These are phyloP conservation scores for Bombus confusus DNA, from an alignment of 1,140 invertebrate genomes.

Conservation along the genomic window DNA sequence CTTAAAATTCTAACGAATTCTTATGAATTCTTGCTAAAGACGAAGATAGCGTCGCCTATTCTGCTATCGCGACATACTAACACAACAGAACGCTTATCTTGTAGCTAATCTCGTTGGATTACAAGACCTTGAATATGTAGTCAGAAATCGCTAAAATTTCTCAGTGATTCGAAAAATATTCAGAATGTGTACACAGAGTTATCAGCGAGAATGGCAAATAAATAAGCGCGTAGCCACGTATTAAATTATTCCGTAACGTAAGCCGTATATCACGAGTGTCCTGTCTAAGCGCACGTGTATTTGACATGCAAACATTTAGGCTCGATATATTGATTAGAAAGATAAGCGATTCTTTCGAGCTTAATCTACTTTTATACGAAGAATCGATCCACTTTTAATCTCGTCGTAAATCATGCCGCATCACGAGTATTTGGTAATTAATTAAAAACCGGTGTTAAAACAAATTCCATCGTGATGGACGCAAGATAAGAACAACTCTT, in stretches of 20 bases:
- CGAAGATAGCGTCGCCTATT: no score
- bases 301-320: not conserved
- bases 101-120: not conserved
- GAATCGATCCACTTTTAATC: not conserved
- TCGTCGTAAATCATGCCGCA: not conserved
- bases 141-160: no score
- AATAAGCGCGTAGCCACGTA: not conserved
- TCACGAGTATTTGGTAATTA: no score
- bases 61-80: not conserved
- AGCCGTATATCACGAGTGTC: not conserved
- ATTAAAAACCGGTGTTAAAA: not conserved
- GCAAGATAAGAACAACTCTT: constrained; percentile 6
- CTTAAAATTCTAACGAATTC: not conserved
- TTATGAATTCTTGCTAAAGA: no score
- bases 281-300: not conserved
- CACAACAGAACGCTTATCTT: not conserved
- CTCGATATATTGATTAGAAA: not conserved
- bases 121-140: no score
- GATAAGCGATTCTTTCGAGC: not conserved
- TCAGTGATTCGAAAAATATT: not conserved
- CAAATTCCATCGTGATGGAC: no score
- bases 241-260: not conserved
- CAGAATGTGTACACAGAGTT: not conserved
- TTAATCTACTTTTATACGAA: not conserved
- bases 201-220: not conserved